A percentile compares a stretch with the other conserved stretches of the same genome.
Evolutionary conservation across 1,140 invertebrate species (phyloP).

Genomic region (Leptoteleia sp.): DNA sequence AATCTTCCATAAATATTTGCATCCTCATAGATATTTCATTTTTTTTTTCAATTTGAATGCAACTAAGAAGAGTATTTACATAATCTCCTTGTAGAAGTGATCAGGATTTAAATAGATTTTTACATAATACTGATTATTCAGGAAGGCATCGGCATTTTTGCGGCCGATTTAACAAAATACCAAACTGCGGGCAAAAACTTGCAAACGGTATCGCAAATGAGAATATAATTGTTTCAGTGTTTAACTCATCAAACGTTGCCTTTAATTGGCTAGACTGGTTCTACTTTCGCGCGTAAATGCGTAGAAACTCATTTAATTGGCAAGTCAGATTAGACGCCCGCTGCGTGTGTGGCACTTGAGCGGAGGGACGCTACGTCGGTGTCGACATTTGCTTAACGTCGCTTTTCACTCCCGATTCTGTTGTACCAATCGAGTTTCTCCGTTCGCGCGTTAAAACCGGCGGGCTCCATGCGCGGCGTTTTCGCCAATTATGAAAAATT

Average conservation of each 20-base stretch:
- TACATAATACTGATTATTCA: too few relatives aligned
- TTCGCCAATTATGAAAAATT: slow-evolving; percentile 36
- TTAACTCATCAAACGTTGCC: slow-evolving; percentile 52
- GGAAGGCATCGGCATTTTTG: slow-evolving; percentile 23
- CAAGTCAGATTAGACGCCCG: slow-evolving; percentile 42
- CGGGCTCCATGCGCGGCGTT: slow-evolving; percentile 39
- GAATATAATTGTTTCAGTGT: slow-evolving; percentile 49
- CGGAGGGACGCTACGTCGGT: slow-evolving; percentile 47
- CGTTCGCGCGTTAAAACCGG: slow-evolving; percentile 24
- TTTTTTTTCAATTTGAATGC: too few relatives aligned
- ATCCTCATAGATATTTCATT: too few relatives aligned
- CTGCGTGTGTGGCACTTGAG: slow-evolving; percentile 45
- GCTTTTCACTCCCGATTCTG: slow-evolving; percentile 61
- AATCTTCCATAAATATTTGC: too few relatives aligned
- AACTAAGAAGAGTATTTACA: too few relatives aligned
- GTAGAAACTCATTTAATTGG: slow-evolving; percentile 58
- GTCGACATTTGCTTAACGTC: slow-evolving; percentile 58
- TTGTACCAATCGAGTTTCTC: slow-evolving; percentile 48
- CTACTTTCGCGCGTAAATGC: slow-evolving; percentile 50
- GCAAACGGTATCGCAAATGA: slow-evolving; percentile 41
- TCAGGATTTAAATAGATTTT: too few relatives aligned
- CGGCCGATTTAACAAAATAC: slow-evolving; percentile 15
- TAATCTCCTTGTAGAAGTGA: too few relatives aligned
- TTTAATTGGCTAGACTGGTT: slow-evolving; percentile 55
- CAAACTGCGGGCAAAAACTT: slow-evolving; percentile 25